These are phyloP conservation scores for Archilochus colubris DNA, from an alignment of 2,113 vertebrate genomes.

Conservation along the genomic window DNA sequence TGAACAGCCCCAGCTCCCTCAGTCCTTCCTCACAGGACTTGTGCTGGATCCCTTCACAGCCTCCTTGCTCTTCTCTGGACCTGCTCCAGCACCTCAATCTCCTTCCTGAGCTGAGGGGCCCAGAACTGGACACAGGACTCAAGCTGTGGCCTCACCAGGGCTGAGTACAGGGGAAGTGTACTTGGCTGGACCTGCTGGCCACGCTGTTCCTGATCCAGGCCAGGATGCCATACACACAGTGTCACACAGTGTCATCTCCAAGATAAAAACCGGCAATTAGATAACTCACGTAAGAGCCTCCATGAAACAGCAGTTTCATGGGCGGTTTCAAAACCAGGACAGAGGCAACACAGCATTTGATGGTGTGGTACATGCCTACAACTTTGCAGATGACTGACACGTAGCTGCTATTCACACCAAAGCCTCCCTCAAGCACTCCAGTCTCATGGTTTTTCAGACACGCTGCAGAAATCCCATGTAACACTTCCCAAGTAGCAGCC, in stretches of 20 bases:
- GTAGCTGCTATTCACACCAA: background rate
- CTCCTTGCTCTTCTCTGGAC: too few species aligned
- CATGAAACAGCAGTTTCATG: background rate
- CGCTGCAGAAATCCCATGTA: slow-evolving; percentile 10
- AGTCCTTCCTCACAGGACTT: too few species aligned
- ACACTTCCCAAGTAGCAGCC: background rate
- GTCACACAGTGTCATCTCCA: background rate
- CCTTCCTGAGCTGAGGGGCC: too few species aligned
- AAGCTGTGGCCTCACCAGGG: too few species aligned
- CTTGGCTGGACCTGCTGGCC: too few species aligned
- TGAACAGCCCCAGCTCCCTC: too few species aligned
- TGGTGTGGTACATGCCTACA: background rate
- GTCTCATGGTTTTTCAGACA: background rate
- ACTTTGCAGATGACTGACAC: background rate
- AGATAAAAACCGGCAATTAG: background rate
- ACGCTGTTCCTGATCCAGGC: too few species aligned
- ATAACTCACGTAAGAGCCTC: background rate
- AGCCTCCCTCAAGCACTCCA: background rate
- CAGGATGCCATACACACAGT: too few species aligned
- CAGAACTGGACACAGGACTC: too few species aligned
- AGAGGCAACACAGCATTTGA: background rate
- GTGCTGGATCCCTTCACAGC: too few species aligned
- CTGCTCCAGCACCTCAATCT: too few species aligned
- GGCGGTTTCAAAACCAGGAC: background rate
- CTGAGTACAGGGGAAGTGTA: too few species aligned